These are phyloP conservation scores for Macaria notata DNA, from an alignment of 2,888 invertebrate species.

Conservation along the genomic window DNA sequence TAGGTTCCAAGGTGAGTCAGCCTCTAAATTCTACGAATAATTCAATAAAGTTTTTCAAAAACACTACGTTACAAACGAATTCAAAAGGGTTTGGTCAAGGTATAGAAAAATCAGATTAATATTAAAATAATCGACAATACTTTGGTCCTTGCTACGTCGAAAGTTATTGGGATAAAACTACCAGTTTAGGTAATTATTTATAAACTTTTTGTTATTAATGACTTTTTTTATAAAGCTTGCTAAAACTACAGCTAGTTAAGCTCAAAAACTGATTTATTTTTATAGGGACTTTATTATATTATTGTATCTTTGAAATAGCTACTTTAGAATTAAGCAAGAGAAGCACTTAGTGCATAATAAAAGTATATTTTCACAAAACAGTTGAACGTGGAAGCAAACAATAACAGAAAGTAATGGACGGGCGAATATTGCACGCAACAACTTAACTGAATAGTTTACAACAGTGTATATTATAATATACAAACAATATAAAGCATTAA, in stretches of 20 bases:
- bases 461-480: slow-evolving; percentile 5
- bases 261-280: slow-evolving; percentile 40
- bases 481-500: slow-evolving; percentile 9
- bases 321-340: slow-evolving; percentile 12
- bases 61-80: slow-evolving; percentile 57
- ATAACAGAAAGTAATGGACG: slow-evolving; percentile 23
- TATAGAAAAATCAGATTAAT: slow-evolving; percentile 49
- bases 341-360: slow-evolving; percentile 29
- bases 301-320: slow-evolving; percentile 17
- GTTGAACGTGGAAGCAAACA: not conserved
- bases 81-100: slow-evolving; percentile 64
- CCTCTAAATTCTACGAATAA: slow-evolving; percentile 56
- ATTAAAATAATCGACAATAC: slow-evolving; percentile 43
- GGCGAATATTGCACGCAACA: slow-evolving; percentile 23
- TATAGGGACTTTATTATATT: slow-evolving; percentile 29
- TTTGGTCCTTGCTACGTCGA: slow-evolving; percentile 67
- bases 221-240: slow-evolving; percentile 42
- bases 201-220: slow-evolving; percentile 43
- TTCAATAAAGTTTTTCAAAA: slow-evolving; percentile 60
- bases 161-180: slow-evolving; percentile 46
- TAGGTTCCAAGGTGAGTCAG: slow-evolving; percentile 49
- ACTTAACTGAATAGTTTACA: not conserved
- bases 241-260: slow-evolving; percentile 44
- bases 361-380: not conserved
- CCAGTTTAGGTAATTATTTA: slow-evolving; percentile 44